Percentiles rank a stretch among this genome's conserved stretches.
These are phyloP conservation scores for Hypena proboscidalis DNA, from an alignment of 2,888 invertebrate genomes.

Conservation along the genomic window DNA sequence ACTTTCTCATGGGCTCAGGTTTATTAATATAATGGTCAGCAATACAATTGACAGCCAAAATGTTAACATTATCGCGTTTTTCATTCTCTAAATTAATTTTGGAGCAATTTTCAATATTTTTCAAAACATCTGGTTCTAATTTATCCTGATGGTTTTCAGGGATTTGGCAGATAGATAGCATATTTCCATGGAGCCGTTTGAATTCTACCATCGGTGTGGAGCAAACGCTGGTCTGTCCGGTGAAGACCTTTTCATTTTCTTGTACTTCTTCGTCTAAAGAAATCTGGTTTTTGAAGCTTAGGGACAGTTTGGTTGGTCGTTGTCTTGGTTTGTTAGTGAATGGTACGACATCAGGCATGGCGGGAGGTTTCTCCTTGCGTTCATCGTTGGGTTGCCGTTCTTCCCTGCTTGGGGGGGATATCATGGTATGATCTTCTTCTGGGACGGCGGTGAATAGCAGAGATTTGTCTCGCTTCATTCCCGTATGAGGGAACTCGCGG, in stretches of 20 bases:
- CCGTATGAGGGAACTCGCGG: slow-evolving; percentile 75
- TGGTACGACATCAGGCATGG: slow-evolving; percentile 81
- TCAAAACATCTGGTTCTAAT: slow-evolving; percentile 72
- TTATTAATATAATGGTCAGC: slow-evolving; percentile 81
- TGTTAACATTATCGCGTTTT: slow-evolving; percentile 68
- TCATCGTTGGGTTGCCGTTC: slow-evolving; percentile 49
- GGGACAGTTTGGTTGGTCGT: slow-evolving; percentile 84
- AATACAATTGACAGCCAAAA: slow-evolving; percentile 72
- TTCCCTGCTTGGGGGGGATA: slow-evolving; percentile 73
- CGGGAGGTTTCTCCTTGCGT: slow-evolving; percentile 58
- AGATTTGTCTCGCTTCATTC: slow-evolving; percentile 92
- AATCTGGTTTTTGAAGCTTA: slow-evolving; percentile 84
- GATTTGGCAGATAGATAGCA: slow-evolving; percentile 90
- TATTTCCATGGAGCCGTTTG: slow-evolving; percentile 89
- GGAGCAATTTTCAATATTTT: slow-evolving; percentile 67
- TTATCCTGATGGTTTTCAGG: slow-evolving; percentile 84
- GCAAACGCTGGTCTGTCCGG: slow-evolving; percentile 90
- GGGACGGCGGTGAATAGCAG: slow-evolving; percentile 93
- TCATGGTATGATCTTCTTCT: slow-evolving; percentile 88
- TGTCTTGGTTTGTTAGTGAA: slow-evolving; percentile 79
- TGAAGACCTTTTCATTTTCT: slow-evolving; percentile 84
- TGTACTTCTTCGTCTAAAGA: slow-evolving; percentile 85
- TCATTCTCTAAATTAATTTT: slow-evolving; percentile 64
- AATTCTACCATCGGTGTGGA: slow-evolving; percentile 92
- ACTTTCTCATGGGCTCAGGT: slow-evolving; percentile 73